Evolutionary conservation across 2,797 vertebrate genomes (phyloP).

Genomic region (Melanotaenia pygmaea): DNA sequence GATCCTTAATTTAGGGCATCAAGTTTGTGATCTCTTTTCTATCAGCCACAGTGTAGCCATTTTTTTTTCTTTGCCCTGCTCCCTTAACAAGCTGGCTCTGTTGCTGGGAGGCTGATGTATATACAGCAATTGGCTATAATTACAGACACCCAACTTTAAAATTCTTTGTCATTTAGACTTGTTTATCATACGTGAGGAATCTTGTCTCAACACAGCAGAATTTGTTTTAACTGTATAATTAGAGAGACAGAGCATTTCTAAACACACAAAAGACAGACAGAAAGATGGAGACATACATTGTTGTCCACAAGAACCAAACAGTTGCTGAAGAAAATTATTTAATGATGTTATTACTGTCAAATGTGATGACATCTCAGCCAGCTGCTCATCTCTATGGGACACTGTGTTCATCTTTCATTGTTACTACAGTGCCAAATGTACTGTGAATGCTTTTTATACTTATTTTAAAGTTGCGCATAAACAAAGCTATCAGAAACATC

Average conservation of each 20-base stretch:
- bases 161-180: neutral
- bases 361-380: neutral
- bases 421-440: neutral
- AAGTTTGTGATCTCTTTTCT: neutral
- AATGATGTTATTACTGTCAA: neutral
- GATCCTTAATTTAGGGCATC: neutral
- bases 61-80: neutral
- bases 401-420: neutral
- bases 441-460: neutral
- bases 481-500: neutral
- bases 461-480: neutral
- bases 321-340: neutral
- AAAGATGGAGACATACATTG: neutral
- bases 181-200: neutral
- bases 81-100: neutral
- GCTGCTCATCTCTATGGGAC: neutral
- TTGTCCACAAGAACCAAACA: neutral
- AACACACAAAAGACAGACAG: neutral
- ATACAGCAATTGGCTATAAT: conserved; percentile 7
- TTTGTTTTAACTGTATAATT: neutral
- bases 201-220: conserved; percentile 10
- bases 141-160: neutral
- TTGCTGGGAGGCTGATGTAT: neutral
- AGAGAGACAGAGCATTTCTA: neutral
- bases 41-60: neutral